These are phyloP conservation scores for Chloroceryle aenea DNA, from an alignment of 2,113 vertebrate species.

Conservation along the genomic window DNA sequence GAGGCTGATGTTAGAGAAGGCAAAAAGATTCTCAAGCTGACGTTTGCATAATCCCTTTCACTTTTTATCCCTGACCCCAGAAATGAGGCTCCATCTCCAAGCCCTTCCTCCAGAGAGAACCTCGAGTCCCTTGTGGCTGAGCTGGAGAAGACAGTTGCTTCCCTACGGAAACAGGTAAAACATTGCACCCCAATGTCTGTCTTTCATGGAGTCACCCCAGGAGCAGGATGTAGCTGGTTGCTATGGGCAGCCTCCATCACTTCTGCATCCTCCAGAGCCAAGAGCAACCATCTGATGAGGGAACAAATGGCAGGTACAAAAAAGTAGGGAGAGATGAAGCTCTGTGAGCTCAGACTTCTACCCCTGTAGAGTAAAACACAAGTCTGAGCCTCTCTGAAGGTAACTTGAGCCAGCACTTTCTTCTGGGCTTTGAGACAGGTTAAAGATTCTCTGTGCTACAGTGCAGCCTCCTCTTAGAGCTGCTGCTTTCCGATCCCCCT, in stretches of 20 bases:
- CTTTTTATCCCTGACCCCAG: conserved; percentile 35
- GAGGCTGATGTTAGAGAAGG: not conserved
- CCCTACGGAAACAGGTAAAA: conserved; percentile 65
- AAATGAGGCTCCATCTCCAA: not conserved
- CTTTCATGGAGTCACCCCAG: not conserved
- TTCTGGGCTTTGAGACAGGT: not conserved
- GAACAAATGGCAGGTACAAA: not conserved
- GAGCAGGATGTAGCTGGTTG: not conserved
- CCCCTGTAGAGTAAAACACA: not conserved
- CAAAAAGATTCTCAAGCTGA: not conserved
- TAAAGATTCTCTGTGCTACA: not conserved
- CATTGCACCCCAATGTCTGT: not conserved
- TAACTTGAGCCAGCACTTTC: not conserved
- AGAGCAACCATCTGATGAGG: not conserved
- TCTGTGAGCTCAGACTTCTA: not conserved
- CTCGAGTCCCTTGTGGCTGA: conserved; percentile 51
- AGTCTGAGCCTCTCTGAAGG: not conserved
- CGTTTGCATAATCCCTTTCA: not conserved
- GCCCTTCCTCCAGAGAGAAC: conserved; percentile 8
- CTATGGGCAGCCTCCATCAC: not conserved
- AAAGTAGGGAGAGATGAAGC: not conserved
- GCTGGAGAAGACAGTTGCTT: conserved; percentile 58
- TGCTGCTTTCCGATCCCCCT: not conserved
- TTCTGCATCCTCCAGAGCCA: not conserved
- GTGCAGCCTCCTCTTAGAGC: not conserved